Evolutionary conservation across 2,113 vertebrate species (phyloP).

Genomic region (Prionailurus bengalensis): DNA sequence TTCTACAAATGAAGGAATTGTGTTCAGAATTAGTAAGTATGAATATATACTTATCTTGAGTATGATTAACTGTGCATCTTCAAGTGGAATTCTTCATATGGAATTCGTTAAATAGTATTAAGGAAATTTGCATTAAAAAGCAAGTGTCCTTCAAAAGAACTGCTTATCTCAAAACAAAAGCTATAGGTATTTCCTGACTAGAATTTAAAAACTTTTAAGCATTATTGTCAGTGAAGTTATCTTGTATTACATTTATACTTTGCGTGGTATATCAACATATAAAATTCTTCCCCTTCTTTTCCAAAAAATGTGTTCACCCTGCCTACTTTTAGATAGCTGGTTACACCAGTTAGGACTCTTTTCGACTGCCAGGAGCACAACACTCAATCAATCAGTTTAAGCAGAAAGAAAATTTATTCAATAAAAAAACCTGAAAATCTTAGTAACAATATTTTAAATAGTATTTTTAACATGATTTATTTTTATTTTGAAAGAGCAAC

Average conservation of each 20-base stretch:
- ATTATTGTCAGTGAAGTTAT: background rate
- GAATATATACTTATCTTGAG: slow-evolving; percentile 13
- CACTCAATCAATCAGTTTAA: background rate
- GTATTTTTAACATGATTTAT: too few relatives aligned
- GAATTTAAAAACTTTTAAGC: background rate
- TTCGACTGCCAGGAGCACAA: background rate
- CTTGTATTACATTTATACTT: background rate
- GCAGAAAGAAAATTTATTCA: background rate
- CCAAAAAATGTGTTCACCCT: background rate
- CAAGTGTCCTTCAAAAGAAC: slow-evolving; percentile 20
- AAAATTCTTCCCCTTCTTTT: background rate
- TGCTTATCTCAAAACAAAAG: background rate
- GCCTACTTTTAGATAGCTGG: background rate
- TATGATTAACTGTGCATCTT: slow-evolving; percentile 8
- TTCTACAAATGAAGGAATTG: background rate
- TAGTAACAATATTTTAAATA: background rate
- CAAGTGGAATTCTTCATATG: slow-evolving; percentile 44
- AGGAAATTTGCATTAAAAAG: slow-evolving; percentile 25
- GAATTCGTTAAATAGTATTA: background rate
- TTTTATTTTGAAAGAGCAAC: too few relatives aligned
- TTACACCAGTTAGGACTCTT: background rate
- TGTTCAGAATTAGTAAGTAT: slow-evolving; percentile 46
- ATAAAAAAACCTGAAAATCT: background rate
- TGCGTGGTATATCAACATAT: background rate
- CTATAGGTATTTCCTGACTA: background rate